These are phyloP conservation scores for Caloenas nicobarica DNA, from an alignment of 2,113 vertebrate species.

Conservation along the genomic window DNA sequence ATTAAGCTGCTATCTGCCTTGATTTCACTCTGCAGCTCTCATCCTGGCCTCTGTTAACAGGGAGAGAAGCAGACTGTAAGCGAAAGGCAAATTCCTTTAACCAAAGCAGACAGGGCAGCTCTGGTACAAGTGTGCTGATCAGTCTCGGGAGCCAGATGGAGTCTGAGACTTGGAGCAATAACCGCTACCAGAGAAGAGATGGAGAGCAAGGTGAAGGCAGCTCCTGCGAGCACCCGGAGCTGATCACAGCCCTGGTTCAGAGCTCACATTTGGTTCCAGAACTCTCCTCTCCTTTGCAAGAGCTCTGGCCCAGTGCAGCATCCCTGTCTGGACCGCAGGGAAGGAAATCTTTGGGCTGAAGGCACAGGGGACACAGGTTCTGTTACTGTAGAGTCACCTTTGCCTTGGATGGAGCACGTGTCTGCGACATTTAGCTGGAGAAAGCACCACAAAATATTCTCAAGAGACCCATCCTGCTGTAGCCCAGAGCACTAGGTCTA, in stretches of 20 bases:
- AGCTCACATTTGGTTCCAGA: background rate
- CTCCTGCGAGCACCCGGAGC: background rate
- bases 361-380: background rate
- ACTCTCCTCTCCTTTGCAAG: background rate
- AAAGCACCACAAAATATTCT: background rate
- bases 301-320: background rate
- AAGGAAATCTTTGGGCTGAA: background rate
- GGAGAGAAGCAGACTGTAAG: background rate
- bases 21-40: background rate
- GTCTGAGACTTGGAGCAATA: background rate
- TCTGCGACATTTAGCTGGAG: background rate
- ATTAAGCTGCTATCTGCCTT: slow-evolving; percentile 39
- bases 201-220: background rate
- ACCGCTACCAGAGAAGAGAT: background rate
- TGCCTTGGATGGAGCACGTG: background rate
- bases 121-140: background rate
- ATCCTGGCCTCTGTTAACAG: background rate
- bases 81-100: background rate
- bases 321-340: background rate
- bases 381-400: background rate
- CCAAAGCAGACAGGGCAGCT: background rate
- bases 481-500: background rate
- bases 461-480: background rate
- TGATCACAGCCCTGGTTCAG: background rate
- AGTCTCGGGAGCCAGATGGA: background rate